phyloP scores from a whole-genome alignment of 30 jellyfish, hydroid and myxozoan species.

The Pseudorhiza aurosa region DNA sequence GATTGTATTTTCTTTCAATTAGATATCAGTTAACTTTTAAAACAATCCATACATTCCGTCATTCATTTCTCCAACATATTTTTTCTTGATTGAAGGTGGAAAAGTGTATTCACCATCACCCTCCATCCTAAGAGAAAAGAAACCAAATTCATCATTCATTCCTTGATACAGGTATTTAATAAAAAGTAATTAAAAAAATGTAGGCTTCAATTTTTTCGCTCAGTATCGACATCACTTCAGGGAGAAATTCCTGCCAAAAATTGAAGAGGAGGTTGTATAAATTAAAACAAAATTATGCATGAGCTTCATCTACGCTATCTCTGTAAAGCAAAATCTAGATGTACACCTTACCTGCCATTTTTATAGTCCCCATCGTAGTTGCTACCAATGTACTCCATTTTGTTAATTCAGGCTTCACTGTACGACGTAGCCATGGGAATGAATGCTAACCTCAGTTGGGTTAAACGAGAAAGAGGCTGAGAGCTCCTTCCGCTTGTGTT shows the following conservation, averaged over 20 bases:
- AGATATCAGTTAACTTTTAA: no score
- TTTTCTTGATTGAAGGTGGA: constrained; percentile 78
- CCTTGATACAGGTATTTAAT: background rate
- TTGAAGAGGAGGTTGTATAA: no score
- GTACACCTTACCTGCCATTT: constrained; percentile 77
- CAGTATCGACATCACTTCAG: background rate
- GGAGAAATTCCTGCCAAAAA: background rate
- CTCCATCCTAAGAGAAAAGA: constrained; percentile 78
- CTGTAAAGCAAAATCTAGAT: no score
- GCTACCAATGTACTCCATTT: constrained; percentile 82
- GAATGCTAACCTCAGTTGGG: no score
- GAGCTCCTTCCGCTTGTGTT: no score
- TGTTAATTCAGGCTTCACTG: no score
- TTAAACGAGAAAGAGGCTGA: no score
- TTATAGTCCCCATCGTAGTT: constrained; percentile 62
- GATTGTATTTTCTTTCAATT: no score
- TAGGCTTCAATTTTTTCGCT: background rate
- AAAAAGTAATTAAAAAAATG: background rate
- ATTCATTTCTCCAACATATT: constrained; percentile 89
- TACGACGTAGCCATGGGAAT: no score
- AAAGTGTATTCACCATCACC: constrained; percentile 77
- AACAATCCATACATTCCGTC: constrained; percentile 82
- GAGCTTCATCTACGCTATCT: no score
- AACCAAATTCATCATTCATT: background rate
- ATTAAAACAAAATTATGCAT: no score